phyloP scores from a whole-genome alignment of 2,113 vertebrate species.

The Rissa tridactyla region DNA sequence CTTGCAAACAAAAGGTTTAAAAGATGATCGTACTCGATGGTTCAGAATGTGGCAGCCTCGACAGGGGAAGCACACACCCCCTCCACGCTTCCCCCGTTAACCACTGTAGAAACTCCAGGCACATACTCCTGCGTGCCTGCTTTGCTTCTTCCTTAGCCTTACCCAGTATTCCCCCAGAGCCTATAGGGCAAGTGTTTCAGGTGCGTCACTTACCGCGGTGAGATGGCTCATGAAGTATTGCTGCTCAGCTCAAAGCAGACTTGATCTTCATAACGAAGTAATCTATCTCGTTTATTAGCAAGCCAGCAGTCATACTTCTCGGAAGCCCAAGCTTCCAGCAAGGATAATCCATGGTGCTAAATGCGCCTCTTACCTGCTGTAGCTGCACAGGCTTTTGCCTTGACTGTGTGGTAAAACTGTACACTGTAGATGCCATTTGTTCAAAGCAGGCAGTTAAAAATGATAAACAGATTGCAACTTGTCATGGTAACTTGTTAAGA shows the following conservation, averaged over 20 bases:
- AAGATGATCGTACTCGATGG: neutral
- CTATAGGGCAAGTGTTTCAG: rapidly evolving
- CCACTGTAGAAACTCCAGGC: neutral
- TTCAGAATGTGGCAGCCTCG: neutral
- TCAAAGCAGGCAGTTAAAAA: neutral
- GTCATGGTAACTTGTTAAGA: neutral
- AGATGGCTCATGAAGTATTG: neutral
- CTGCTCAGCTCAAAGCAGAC: neutral
- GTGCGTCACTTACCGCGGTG: neutral
- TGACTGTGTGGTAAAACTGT: neutral
- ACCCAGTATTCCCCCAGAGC: too few relatives aligned
- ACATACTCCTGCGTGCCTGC: neutral
- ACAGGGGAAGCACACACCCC: too few relatives aligned
- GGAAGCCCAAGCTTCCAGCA: neutral
- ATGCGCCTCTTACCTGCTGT: neutral
- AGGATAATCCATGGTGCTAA: neutral
- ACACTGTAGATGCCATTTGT: neutral
- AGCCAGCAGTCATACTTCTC: neutral
- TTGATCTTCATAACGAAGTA: neutral
- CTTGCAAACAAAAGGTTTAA: neutral
- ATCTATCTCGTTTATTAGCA: neutral
- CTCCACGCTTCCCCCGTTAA: neutral
- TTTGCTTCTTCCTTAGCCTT: too few relatives aligned
- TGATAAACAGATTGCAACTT: neutral
- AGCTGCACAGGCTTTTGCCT: neutral